phyloP scores from a whole-genome alignment of 2,888 invertebrate species.

The Drosophila eohydei region DNA sequence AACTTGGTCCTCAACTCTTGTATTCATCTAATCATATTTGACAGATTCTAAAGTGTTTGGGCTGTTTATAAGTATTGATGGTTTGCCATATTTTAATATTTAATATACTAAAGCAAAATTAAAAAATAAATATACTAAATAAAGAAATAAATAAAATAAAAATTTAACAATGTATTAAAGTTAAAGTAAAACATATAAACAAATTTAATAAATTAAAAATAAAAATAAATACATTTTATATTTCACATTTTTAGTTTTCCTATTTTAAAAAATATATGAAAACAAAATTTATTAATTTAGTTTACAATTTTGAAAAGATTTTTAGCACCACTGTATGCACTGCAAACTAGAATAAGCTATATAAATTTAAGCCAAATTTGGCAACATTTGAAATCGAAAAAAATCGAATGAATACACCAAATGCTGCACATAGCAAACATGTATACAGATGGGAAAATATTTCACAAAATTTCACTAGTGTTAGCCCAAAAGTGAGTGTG shows the following conservation, averaged over 20 bases:
- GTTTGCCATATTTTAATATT: background rate
- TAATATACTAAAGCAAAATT: background rate
- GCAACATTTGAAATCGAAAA: constrained; percentile 23
- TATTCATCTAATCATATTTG: background rate
- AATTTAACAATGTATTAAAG: background rate
- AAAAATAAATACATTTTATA: too few relatives aligned
- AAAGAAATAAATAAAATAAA: background rate
- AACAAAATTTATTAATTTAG: background rate
- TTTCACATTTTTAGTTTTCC: background rate
- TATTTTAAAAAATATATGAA: background rate
- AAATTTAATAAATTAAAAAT: background rate
- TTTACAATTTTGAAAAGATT: background rate
- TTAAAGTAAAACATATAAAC: background rate
- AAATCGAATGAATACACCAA: constrained; percentile 34
- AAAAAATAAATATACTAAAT: background rate
- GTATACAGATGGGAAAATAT: constrained; percentile 46
- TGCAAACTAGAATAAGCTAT: constrained; percentile 11
- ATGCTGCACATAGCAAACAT: constrained; percentile 9
- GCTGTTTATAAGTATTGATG: background rate
- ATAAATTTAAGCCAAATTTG: constrained; percentile 22
- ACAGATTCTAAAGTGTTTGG: background rate
- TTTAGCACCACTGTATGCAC: background rate
- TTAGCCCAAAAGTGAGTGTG: constrained; percentile 20
- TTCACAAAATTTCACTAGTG: constrained; percentile 49
- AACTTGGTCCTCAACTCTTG: background rate